Evolutionary conservation across 2,113 vertebrate species (phyloP).

Genomic region (Phylloscopus whistleri): DNA sequence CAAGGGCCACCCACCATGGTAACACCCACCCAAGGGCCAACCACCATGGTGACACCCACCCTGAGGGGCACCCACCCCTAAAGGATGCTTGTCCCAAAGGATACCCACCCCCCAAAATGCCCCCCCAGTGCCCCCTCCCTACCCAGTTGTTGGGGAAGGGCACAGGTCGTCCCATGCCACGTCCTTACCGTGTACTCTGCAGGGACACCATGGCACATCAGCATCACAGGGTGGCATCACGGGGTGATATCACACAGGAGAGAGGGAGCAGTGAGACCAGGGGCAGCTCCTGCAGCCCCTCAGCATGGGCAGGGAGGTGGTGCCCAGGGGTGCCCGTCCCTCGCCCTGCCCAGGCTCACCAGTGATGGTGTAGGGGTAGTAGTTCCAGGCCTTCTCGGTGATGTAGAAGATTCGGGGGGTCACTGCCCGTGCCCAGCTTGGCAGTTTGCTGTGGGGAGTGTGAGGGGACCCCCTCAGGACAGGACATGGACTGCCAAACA

Average conservation of each 20-base stretch:
- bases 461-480: background rate
- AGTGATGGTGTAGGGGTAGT: constrained; percentile 78
- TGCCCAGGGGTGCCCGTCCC: fast-evolving
- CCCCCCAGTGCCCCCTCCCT: too few relatives aligned
- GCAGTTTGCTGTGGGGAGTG: constrained; percentile 65
- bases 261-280: background rate
- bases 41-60: background rate
- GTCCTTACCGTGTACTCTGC: constrained; percentile 67
- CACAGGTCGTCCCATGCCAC: background rate
- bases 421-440: constrained; percentile 73
- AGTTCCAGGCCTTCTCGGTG: constrained; percentile 79
- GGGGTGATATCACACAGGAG: background rate
- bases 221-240: background rate
- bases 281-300: background rate
- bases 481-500: background rate
- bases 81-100: background rate
- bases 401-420: constrained; percentile 77
- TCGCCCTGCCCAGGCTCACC: background rate
- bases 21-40: background rate
- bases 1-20: background rate
- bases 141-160: background rate
- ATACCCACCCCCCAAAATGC: background rate
- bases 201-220: background rate
- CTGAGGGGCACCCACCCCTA: background rate
- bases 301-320: fast-evolving